Evolutionary conservation across 2,113 vertebrate genomes (phyloP), one percentile per base, ranked within the genome.

Genomic region (Pluvialis apricaria): DNA sequence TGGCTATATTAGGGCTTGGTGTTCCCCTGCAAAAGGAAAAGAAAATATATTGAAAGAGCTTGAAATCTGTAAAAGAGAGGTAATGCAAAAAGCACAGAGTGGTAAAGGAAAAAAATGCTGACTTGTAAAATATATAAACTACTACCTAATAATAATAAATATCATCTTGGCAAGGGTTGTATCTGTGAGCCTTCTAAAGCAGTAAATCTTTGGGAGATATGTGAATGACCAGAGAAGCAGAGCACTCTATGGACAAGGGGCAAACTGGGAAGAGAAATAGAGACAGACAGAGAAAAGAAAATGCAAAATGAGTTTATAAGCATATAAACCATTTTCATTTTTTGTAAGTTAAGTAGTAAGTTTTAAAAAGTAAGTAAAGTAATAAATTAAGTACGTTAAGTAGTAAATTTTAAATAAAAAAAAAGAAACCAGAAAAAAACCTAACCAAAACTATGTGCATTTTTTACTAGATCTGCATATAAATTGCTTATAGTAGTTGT

Each of bases 101-200:
- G 17, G 7, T 34, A 68, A 29, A 64, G 40, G 38, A 78, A 84
- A 72, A 72, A 88, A 70, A 19, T 49, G 4, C 11, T 84, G 42
- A 57, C 32, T 52, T 82, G 19, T 58, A 45, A 93, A 91, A 93
- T 57, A 66, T 25, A 77, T 61, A 90, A 94, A 88, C 40, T 88
- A 32, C 24, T 76, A 82, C 8, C 10, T 79, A 95, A 65, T 92
- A 87, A 87, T 69, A 96, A 93, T 94, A 93, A 95, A 93, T 89
- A 88, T 81, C 3, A 38, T 64, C 44, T 90, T 94, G 54, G 42
- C 78, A 94, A 85, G 18, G n/a, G 21, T 45, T 93, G 31, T 80
- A 24, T 70, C 68, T 86, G 28, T 64, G 71, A 80, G 62, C 25
- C 22, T 93, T 80, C 54, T 62, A 72, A 62, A 62, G 54, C 45